These are phyloP conservation scores for Palloptera scutellata DNA, from an alignment of 2,888 invertebrate species.

Conservation along the genomic window DNA sequence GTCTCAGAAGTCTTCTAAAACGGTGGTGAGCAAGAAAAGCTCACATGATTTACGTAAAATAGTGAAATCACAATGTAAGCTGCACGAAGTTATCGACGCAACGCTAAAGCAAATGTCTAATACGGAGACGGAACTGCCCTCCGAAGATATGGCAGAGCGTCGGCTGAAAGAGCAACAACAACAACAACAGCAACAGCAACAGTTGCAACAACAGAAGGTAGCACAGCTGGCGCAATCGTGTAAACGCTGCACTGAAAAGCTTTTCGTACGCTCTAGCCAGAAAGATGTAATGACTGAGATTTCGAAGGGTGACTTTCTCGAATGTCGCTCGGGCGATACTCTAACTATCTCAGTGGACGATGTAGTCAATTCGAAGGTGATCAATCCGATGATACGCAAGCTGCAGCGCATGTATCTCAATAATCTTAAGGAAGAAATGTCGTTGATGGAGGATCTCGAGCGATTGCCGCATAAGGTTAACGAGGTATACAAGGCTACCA, in stretches of 20 bases:
- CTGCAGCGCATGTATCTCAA: constrained; percentile 53
- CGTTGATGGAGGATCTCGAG: constrained; percentile 54
- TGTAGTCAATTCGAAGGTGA: constrained; percentile 49
- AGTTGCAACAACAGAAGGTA: constrained; percentile 5
- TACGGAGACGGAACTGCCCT: constrained; percentile 22
- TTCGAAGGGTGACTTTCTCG: constrained; percentile 34
- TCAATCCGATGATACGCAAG: constrained; percentile 54
- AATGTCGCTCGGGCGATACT: constrained; percentile 35
- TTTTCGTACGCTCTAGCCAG: constrained; percentile 29
- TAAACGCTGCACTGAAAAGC: constrained; percentile 35
- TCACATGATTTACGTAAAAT: constrained; percentile 43
- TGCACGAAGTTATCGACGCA: constrained; percentile 42
- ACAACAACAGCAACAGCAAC: neutral
- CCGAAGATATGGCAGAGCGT: constrained; percentile 6
- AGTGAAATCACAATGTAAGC: constrained; percentile 46
- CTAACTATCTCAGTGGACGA: constrained; percentile 46
- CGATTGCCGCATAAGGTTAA: constrained; percentile 48
- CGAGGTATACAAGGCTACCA: constrained; percentile 45
- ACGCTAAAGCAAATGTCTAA: constrained; percentile 39
- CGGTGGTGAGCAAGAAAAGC: constrained; percentile 45
- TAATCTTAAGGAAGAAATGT: constrained; percentile 51
- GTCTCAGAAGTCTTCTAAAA: constrained; percentile 36
- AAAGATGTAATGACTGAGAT: constrained; percentile 40
- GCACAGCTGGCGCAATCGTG: constrained; percentile 21
- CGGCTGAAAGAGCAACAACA: constrained; percentile 18